Evolutionary conservation across 2,888 invertebrate species (phyloP).

Genomic region (Drosophila cyrtoloma): DNA sequence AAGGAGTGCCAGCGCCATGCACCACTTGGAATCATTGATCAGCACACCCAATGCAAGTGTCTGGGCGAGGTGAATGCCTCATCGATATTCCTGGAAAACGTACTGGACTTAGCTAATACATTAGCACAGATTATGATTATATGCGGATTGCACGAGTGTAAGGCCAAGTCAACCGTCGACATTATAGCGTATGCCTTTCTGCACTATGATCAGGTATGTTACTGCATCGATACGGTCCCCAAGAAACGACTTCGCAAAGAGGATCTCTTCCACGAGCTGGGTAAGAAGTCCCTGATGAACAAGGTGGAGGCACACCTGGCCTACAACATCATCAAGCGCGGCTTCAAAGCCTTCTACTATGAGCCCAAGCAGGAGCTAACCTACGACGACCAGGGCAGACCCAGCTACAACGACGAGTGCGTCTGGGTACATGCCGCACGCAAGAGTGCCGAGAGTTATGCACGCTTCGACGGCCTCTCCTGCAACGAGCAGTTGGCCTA

Average conservation of each 20-base stretch:
- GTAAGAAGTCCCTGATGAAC: conserved; percentile 83
- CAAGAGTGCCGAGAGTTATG: conserved; percentile 80
- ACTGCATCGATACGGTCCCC: conserved; percentile 77
- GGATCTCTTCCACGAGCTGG: conserved; percentile 81
- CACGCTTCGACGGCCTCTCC: conserved; percentile 79
- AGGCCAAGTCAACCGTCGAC: conserved; percentile 83
- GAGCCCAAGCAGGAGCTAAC: conserved; percentile 67
- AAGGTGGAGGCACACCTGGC: conserved; percentile 83
- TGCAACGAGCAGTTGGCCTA: conserved; percentile 76
- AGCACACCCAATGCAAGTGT: conserved; percentile 70
- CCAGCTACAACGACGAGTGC: conserved; percentile 77
- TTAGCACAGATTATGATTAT: conserved; percentile 82
- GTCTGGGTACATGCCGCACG: conserved; percentile 83
- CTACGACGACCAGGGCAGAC: conserved; percentile 62
- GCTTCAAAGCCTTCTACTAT: conserved; percentile 83
- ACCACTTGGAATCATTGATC: conserved; percentile 79
- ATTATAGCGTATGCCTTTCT: conserved; percentile 82
- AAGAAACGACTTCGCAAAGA: conserved; percentile 82
- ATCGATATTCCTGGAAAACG: conserved; percentile 82
- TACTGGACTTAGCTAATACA: conserved; percentile 81
- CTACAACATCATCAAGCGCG: conserved; percentile 82
- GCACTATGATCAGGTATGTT: conserved; percentile 83
- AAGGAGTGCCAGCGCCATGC: conserved; percentile 82
- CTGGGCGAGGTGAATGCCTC: conserved; percentile 79
- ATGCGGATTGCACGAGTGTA: conserved; percentile 84